Base-by-base conservation (phyloP, 2,113 vertebrate genomes). In the Glareola pratincola region DNA sequence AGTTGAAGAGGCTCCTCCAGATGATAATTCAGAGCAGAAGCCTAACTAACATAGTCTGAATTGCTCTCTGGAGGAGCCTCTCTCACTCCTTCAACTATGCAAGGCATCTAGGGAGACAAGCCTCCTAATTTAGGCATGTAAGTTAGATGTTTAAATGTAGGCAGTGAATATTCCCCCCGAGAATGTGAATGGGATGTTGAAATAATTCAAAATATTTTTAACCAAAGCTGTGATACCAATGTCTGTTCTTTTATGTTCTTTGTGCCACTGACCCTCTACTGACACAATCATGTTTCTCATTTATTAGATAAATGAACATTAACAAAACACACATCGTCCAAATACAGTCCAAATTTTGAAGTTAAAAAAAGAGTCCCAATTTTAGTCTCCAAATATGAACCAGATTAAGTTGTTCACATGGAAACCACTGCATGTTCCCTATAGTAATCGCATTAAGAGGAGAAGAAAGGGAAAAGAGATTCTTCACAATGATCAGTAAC, bases 21-120 rank as follows among this genome's bases (percentile, higher is more conserved):
- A 88, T 86, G 91, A 79, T 85, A 97, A 96, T 94, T 97, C 81
- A 95, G 77, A 95, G 90, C 90, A 92, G 90, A 96, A 87, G 73
- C 45, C 93, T 95, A 95, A 85, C 53, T 69, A 94, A 94, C 43
- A 80, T 41, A 87, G 73, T 85, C 81, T 91, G 93, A 96, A 95
- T 41, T 93, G 69, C 90, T 94, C 89, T 95, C 94, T 93, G 84
- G 95, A 96, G 91, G 67, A 96, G 73, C 69, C 92, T 95, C 88
- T 83, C 96, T 95, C 82, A 66, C 62, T 94, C 62, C 75, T 92
- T 87, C 73, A 94, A 68, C 77, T 95, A 90, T 94, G 89, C 47
- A 90, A 90, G 34, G 84, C 93, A 96, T 95, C 77, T 91, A 75
- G 74, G 84, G 87, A 96, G 81, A 91, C 60, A 87, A 95, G 84